Percentiles rank a stretch among this genome's conserved stretches.
Conservation (phyloP, 2,888 invertebrate species). For the Brachycybe producta region DNA sequence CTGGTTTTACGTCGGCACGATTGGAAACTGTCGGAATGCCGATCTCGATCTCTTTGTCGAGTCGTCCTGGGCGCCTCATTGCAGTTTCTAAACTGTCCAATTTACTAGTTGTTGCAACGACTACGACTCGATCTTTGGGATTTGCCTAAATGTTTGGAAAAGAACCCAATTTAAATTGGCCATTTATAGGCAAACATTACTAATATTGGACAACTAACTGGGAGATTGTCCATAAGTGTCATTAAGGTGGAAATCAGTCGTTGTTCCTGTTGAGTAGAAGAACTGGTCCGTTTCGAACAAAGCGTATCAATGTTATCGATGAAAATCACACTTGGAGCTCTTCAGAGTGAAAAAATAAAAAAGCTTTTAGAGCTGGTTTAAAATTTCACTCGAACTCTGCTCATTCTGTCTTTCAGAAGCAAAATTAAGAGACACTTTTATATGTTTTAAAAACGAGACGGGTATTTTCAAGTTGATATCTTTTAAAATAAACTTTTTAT, state of each 20-base stretch:
- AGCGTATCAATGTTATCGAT: slow-evolving; percentile 75
- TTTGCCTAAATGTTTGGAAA: neutral
- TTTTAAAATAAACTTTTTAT: too few relatives aligned
- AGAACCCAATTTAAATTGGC: neutral
- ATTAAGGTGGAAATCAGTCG: slow-evolving; percentile 54
- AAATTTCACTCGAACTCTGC: too few relatives aligned
- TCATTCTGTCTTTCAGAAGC: too few relatives aligned
- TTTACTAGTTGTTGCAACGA: slow-evolving; percentile 46
- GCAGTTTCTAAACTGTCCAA: slow-evolving; percentile 60
- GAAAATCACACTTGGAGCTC: slow-evolving; percentile 61
- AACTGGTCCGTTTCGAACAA: slow-evolving; percentile 47
- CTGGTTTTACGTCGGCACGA: slow-evolving; percentile 46
- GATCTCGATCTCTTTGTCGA: slow-evolving; percentile 69
- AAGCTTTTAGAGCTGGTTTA: too few relatives aligned
- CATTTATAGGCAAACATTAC: neutral
- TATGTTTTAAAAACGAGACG: too few relatives aligned
- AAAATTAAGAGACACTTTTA: too few relatives aligned
- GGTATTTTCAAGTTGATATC: too few relatives aligned
- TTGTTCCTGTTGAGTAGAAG: slow-evolving; percentile 54
- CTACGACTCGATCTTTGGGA: slow-evolving; percentile 3
- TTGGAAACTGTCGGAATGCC: slow-evolving; percentile 58
- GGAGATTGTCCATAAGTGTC: slow-evolving; percentile 47
- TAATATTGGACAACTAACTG: slow-evolving; percentile 16
- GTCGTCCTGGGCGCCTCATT: slow-evolving; percentile 57
- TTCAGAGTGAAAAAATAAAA: too few relatives aligned